Evolutionary conservation across 2,888 invertebrate species (phyloP).

Genomic region (Drosophila maculinotata): DNA sequence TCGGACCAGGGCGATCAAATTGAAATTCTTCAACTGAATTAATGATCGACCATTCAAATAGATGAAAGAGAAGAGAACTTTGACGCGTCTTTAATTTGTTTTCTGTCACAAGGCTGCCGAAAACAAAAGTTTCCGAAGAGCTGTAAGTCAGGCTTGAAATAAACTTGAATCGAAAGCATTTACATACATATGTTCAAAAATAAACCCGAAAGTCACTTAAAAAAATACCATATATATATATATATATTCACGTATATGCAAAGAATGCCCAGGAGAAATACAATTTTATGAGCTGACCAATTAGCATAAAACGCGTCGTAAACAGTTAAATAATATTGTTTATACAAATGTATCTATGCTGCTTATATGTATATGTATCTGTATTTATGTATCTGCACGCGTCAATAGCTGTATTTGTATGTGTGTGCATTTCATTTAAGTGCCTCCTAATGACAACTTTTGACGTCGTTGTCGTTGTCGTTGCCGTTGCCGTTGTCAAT

Average conservation of each 20-base stretch:
- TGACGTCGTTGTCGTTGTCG: slow-evolving; percentile 21
- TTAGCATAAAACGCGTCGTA: slow-evolving; percentile 77
- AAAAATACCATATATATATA: slow-evolving; percentile 1
- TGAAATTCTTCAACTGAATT: slow-evolving; percentile 65
- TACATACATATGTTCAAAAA: slow-evolving; percentile 43
- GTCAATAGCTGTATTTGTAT: slow-evolving; percentile 8
- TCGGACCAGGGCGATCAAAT: slow-evolving; percentile 49
- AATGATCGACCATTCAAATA: slow-evolving; percentile 62
- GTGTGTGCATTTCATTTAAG: slow-evolving; percentile 62
- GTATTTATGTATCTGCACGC: slow-evolving; percentile 7
- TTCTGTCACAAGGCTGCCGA: slow-evolving; percentile 57
- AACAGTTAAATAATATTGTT: slow-evolving; percentile 81
- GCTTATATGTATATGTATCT: slow-evolving; percentile 21
- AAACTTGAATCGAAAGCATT: slow-evolving; percentile 37
- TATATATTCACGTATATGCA: slow-evolving; percentile 11
- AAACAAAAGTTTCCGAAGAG: slow-evolving; percentile 56
- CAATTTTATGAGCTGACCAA: slow-evolving; percentile 62
- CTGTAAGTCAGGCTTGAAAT: slow-evolving; percentile 20
- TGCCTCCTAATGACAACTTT: slow-evolving; percentile 76
- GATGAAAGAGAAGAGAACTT: slow-evolving; percentile 49
- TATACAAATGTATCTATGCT: slow-evolving; percentile 53
- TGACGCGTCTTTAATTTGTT: slow-evolving; percentile 41
- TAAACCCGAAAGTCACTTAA: slow-evolving; percentile 49
- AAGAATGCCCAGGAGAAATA: slow-evolving; percentile 44
- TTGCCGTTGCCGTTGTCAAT: slow-evolving; percentile 42